Percentiles rank a stretch among this genome's conserved stretches.
Conservation (phyloP, 2,113 vertebrate species). For the Oryctolagus cuniculus region DNA sequence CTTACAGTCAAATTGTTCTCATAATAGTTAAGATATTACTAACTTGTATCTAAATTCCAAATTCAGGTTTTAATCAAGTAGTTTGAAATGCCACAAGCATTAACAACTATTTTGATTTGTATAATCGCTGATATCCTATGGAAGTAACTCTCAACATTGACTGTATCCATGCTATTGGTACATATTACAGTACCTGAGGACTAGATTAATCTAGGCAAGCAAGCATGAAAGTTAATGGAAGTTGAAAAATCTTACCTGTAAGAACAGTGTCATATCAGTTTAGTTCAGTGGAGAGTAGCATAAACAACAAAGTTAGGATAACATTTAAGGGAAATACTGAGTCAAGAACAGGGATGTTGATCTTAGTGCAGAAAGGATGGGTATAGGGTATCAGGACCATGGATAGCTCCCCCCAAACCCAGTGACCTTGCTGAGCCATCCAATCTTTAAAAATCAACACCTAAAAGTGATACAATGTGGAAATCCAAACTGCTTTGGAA, state of each 20-base stretch:
- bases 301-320: background rate
- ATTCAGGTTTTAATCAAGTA: background rate
- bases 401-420: background rate
- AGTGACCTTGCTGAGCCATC: background rate
- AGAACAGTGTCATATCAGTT: background rate
- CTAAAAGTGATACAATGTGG: no score
- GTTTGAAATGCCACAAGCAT: background rate
- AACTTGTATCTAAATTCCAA: slow-evolving; percentile 40
- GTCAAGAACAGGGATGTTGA: background rate
- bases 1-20: background rate
- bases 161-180: background rate
- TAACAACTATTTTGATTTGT: background rate
- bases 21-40: background rate
- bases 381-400: background rate
- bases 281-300: background rate
- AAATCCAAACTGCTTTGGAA: no score
- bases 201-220: slow-evolving; percentile 6
- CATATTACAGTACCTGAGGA: background rate
- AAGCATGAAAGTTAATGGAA: background rate
- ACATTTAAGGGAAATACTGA: background rate
- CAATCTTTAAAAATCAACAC: background rate
- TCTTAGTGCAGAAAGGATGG: background rate
- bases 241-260: background rate
- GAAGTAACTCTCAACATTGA: background rate
- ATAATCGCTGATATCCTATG: background rate